These are phyloP conservation scores for Grapholita molesta DNA, from an alignment of 1,140 invertebrate species.

Conservation along the genomic window DNA sequence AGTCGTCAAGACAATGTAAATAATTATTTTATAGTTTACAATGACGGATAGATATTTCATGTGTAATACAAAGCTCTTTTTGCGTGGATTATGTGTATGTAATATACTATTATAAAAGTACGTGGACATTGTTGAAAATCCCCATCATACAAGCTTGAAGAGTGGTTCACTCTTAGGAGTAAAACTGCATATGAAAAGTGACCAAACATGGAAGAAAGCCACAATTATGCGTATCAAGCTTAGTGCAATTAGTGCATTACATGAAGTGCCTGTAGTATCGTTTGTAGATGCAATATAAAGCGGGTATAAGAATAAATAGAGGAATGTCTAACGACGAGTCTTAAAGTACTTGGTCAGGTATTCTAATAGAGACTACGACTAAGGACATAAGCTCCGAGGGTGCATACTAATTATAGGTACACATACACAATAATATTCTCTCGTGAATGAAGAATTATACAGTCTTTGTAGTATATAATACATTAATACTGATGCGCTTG, in stretches of 20 bases:
- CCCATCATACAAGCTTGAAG: not conserved
- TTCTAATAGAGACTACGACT: constrained; percentile 69
- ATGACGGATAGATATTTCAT: constrained; percentile 18
- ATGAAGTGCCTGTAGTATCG: not conserved
- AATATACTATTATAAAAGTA: not conserved
- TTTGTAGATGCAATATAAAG: not conserved
- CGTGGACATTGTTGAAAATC: not conserved
- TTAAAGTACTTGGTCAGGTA: constrained; percentile 75
- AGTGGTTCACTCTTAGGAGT: not conserved
- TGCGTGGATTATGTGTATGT: not conserved
- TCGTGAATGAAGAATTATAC: constrained; percentile 65
- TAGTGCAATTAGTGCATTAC: not conserved
- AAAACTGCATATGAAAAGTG: not conserved
- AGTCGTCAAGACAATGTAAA: constrained; percentile 62
- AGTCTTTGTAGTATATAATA: constrained; percentile 70
- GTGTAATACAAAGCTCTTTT: not conserved
- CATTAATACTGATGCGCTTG: constrained; percentile 63
- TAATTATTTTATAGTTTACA: constrained; percentile 31
- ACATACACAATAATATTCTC: constrained; percentile 58
- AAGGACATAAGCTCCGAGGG: constrained; percentile 73
- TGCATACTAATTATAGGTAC: constrained; percentile 61
- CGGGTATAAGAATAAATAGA: constrained; percentile 31
- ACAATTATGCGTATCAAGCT: not conserved
- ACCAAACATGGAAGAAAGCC: not conserved
- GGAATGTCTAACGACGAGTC: constrained; percentile 56